Conservation (phyloP, 1,140 invertebrate species). For the Temnothorax curvispinosus region DNA sequence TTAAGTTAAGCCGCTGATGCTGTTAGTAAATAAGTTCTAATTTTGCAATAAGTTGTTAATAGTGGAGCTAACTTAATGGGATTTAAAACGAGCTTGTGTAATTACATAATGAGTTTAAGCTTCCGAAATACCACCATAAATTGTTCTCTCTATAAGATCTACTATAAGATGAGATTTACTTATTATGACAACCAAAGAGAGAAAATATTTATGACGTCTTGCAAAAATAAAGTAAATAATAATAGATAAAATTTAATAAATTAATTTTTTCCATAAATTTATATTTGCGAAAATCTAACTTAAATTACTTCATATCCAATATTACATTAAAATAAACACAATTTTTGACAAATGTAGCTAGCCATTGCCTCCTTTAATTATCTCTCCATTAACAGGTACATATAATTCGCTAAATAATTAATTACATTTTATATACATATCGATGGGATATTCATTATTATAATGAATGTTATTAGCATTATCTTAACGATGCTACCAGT, state of each 20-base stretch:
- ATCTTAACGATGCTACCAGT: not conserved
- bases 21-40: not conserved
- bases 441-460: not conserved
- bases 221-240: not conserved
- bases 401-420: constrained; percentile 16
- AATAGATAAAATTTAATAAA: not conserved
- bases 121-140: not conserved
- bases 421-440: constrained; percentile 8
- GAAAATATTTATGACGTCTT: not conserved
- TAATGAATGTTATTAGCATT: not conserved
- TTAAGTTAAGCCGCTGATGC: not conserved
- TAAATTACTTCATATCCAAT: not conserved
- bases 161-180: not conserved
- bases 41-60: constrained; percentile 40
- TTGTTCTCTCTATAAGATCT: not conserved
- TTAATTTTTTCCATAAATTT: constrained; percentile 4
- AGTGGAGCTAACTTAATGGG: not conserved
- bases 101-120: constrained; percentile 9
- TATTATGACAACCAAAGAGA: not conserved
- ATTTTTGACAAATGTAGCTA: constrained; percentile 20
- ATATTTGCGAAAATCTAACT: constrained; percentile 3
- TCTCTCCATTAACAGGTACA: not conserved
- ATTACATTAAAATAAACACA: constrained; percentile 9
- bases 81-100: constrained; percentile 25
- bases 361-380: constrained; percentile 10